Base-by-base conservation (phyloP, 2,113 vertebrate species). In the Mystacornis crossleyi region DNA sequence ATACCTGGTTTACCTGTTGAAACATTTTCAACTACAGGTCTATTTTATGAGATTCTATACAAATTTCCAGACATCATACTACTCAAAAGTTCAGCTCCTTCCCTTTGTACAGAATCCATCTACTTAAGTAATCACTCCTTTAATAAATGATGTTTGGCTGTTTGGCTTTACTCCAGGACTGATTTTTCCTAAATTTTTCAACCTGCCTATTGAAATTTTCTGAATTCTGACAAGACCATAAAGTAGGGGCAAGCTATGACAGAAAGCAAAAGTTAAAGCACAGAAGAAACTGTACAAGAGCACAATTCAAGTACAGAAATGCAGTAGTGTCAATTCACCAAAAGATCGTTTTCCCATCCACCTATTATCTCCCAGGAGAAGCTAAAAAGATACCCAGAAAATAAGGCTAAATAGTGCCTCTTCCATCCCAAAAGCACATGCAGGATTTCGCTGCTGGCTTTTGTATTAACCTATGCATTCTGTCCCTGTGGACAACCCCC, bases 1-100 rank as follows among this genome's bases (percentile, higher is more conserved):
- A 29, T 14, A 64, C 0, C 25, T 24, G 2, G 4, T 40, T 65
- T 85, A 16, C 8, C 24, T 34, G 10, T 15, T 33, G 21, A n/a
- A 88, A 78, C 12, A 18, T 70, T 66, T 88, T 9, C 24, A 67
- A 58, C 36, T 45, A 36, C 25, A 23, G 18, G 9, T 38, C 45
- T 40, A 19, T n/a, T 42, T 12, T 4, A 69, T 42, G 16, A 67
- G 23, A 51, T 33, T 60, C 73, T 61, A 14, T 5, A 66, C n/a
- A 73, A 84, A 53, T 2, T 2, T 43, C 24, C 33, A 60, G 65
- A 36, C 11, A 38, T 28, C 6, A 15, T 6, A 54, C 13, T 12
- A 81, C 4, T 9, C 12, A 34, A 28, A 81, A 57, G 28, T 33
- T 57, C 38, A 53, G 18, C 14, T 67, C 16, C 16, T 71, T 83